Evolutionary conservation across 2,113 vertebrate genomes (phyloP), one percentile per base, ranked within the genome.

Genomic region (Octodon degus): DNA sequence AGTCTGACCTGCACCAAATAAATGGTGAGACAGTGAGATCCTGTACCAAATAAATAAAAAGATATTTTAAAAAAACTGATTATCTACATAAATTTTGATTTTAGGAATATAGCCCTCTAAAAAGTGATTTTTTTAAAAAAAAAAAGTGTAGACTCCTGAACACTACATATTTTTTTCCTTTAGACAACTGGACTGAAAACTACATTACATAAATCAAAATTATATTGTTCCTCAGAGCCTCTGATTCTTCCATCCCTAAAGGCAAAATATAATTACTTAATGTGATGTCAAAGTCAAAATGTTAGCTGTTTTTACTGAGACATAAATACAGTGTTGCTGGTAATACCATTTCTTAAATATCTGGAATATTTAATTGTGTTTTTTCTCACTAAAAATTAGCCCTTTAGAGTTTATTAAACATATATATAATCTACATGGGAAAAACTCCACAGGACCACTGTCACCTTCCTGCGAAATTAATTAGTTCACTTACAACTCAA

Each of bases 391-490:
- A 47, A n/a, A 87, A 96, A 81, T 43, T 37, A 14, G 14, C 1
- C 7, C 24, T 90, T 90, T 86, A 77, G n/a, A 77, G 82, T 89
- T 91, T 76, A 88, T 90, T 63, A 93, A 65, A 83, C 27, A 37
- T 43, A 2, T 63, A 43, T 86, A 76, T 89, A 90, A 85, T 88
- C 37, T 82, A 67, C 32, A 34, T 9, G 84, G 68, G 20, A 63
- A 68, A 93, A 94, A 77, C 43, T 92, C 24, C 43, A 81, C 11
- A 91, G 7, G 84, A 77, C 86, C 19, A 53, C 9, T 86, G 17
- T 94, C 62, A 79, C 47, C n/a, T 82, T 82, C 5, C 20, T 92
- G 30, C 3, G 89, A 92, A 88, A 95, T 92, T 94, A 94, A 96
- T 96, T 94, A 94, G 34, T 14, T 87, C 55, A 90, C 90, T 91